phyloP scores from a whole-genome alignment of 2,888 invertebrate species.

The Teinopalpus imperialis region DNA sequence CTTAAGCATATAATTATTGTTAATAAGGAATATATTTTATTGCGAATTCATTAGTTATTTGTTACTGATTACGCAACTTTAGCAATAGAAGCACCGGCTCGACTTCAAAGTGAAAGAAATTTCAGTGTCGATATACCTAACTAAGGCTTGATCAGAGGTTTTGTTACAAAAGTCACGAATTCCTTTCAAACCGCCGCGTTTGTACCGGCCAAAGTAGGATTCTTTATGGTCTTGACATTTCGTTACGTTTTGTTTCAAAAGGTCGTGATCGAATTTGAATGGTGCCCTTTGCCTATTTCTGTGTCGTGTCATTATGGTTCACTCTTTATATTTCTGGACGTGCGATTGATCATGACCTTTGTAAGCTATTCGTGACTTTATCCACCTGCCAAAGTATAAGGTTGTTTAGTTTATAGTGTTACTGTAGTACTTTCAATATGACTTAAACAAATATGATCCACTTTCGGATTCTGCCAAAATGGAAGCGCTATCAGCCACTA shows the following conservation, averaged over 20 bases:
- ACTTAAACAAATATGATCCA: too few relatives aligned
- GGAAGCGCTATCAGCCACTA: too few relatives aligned
- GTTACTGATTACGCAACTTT: conserved; percentile 5
- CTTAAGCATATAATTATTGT: too few relatives aligned
- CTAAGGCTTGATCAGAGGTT: conserved; percentile 16
- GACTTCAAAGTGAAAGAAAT: conserved; percentile 25
- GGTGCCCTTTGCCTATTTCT: conserved; percentile 26
- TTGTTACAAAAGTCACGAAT: conserved; percentile 28
- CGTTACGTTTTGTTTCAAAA: conserved; percentile 27
- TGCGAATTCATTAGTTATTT: not conserved
- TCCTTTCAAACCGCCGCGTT: conserved; percentile 23
- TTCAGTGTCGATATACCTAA: conserved; percentile 18
- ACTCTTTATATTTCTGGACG: conserved; percentile 16
- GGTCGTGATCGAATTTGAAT: conserved; percentile 28
- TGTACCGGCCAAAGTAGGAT: conserved; percentile 22
- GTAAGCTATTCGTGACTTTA: conserved; percentile 6
- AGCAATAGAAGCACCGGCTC: conserved; percentile 9
- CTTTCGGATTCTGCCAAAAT: too few relatives aligned
- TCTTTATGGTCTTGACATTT: conserved; percentile 28
- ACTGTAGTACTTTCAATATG: too few relatives aligned
- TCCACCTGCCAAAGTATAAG: conserved; percentile 14
- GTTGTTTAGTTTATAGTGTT: not conserved
- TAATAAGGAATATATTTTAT: too few relatives aligned
- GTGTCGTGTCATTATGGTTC: conserved; percentile 21
- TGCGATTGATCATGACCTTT: conserved; percentile 24